Conservation (phyloP, 2,113 vertebrate genomes). For the Garra rufa region DNA sequence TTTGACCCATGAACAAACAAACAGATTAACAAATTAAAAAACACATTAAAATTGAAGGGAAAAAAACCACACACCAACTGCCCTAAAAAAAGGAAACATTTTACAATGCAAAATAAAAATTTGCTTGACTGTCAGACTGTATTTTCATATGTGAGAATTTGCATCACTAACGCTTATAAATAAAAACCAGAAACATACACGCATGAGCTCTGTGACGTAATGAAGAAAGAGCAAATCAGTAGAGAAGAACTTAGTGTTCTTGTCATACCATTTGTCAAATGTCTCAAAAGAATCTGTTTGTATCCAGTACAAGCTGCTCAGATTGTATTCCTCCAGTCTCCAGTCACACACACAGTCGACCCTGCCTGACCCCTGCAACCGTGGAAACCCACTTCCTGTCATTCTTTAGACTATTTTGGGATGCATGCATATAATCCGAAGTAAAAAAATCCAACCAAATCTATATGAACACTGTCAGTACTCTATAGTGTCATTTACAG, state of each 20-base stretch:
- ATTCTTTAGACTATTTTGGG: slow-evolving; percentile 55
- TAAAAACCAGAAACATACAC: slow-evolving; percentile 2
- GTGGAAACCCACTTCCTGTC: slow-evolving; percentile 55
- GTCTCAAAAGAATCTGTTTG: slow-evolving; percentile 11
- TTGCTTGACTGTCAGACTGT: background rate
- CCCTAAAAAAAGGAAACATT: too few species aligned
- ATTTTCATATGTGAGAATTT: background rate
- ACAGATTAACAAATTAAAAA: too few species aligned
- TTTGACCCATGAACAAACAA: too few species aligned
- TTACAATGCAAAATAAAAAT: slow-evolving; percentile 12
- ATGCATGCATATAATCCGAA: slow-evolving; percentile 6
- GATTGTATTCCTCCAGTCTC: slow-evolving; percentile 43
- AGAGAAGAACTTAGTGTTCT: slow-evolving; percentile 37
- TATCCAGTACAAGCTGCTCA: slow-evolving; percentile 44
- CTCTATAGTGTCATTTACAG: slow-evolving; percentile 18
- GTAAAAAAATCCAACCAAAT: background rate
- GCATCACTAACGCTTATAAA: background rate
- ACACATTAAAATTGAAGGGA: too few species aligned
- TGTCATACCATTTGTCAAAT: slow-evolving; percentile 34
- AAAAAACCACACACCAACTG: too few species aligned
- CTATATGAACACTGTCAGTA: background rate
- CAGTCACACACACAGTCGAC: slow-evolving; percentile 41
- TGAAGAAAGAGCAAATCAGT: slow-evolving; percentile 5
- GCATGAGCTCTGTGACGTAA: background rate
- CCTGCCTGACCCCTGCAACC: slow-evolving; percentile 49